Percentiles rank a stretch among this genome's conserved stretches.
Evolutionary conservation across 2,888 invertebrate genomes (phyloP).

Genomic region (Troilus luridus): DNA sequence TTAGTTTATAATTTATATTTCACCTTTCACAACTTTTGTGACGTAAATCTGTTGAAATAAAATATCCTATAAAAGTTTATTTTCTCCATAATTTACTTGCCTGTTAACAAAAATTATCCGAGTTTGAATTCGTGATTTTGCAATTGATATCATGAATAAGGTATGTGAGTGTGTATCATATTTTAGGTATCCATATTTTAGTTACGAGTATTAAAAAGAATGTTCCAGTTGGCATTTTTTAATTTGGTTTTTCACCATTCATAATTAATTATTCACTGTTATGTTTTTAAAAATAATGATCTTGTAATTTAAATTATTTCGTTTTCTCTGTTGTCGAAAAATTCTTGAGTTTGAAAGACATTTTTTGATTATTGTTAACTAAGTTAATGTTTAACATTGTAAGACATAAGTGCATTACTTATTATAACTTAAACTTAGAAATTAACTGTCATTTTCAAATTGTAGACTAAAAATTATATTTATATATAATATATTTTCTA

Average conservation of each 20-base stretch:
- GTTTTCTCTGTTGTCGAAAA: background rate
- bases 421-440: background rate
- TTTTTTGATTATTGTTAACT: background rate
- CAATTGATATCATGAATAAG: background rate
- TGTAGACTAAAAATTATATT: background rate
- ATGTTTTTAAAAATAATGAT: background rate
- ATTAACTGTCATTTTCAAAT: background rate
- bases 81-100: background rate
- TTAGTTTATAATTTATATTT: background rate
- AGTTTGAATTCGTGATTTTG: background rate
- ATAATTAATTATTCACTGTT: background rate
- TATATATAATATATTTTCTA: background rate
- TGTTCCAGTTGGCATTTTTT: background rate
- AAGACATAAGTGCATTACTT: background rate
- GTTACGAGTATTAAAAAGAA: background rate
- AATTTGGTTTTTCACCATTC: background rate
- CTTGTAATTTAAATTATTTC: background rate
- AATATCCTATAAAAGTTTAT: background rate
- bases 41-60: background rate
- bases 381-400: no score
- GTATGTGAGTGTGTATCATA: background rate
- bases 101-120: background rate
- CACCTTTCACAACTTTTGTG: background rate
- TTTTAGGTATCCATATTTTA: background rate
- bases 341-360: background rate